Evolutionary conservation across 1,140 invertebrate genomes (phyloP), one percentile per base, ranked within the genome.

Genomic region (Pseudomyrmex cubaensis): DNA sequence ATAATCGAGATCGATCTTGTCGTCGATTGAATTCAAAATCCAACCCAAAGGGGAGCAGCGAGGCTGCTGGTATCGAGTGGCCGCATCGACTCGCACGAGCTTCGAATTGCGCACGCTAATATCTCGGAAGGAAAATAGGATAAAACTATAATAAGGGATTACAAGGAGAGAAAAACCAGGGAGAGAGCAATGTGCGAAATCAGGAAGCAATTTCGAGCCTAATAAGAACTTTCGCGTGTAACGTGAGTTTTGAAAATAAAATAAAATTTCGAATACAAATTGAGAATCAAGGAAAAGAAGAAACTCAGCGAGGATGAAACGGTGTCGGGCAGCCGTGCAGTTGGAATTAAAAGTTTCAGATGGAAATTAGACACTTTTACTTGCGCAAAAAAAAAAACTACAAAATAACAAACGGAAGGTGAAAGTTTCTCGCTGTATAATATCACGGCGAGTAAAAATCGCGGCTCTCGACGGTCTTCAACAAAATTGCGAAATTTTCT

Each of bases 21-120:
- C 35, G 44, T 48, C 76, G 76, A 70, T 70, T 80, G 72, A 80
- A 80, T 80, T 72, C 66, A 70, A 72, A 80, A 72, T 72, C 56
- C 66, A 46, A 25, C 66, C 35, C 76, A 70, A 59, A 77, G 74
- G 48, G 25, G 67, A 20, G 35, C 4, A 35, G 35, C 7, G 54
- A 25, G 8, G 25, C 12, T 7, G 5, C 4, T 35, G 44, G n/a
- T 35, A 9, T 59, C 54, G 17, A 78, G 44, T 57, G 67, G 64
- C 20, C 17, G 64, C n/a, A 22, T 78, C 50, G 54, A 78, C 46
- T 78, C 56, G 52, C 63, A 20, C 75, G n/a, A 56, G 52, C 46
- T 78, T 69, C 35, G 25, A 35, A 78, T 67, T 46, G 52, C 50
- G 50, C 25, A 50, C 15, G 46, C 25, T 64, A 35, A 5, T n/a